These are phyloP conservation scores for Microcebus ravelobensis DNA, from an alignment of 2,113 vertebrate genomes.

Conservation along the genomic window DNA sequence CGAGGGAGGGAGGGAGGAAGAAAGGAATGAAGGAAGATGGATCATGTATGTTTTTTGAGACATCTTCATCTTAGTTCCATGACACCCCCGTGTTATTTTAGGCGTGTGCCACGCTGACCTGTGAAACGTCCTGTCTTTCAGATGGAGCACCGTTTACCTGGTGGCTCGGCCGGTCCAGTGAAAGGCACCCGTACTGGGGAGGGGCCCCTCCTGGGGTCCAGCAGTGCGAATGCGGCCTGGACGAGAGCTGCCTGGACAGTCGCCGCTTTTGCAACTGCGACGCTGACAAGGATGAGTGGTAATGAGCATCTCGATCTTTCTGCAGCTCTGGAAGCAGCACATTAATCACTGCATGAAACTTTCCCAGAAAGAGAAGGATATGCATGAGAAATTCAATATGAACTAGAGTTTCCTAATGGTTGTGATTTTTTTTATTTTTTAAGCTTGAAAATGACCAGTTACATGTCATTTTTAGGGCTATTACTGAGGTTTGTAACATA, in stretches of 20 bases:
- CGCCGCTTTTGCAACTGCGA: constrained; percentile 99
- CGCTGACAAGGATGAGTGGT: constrained; percentile 94
- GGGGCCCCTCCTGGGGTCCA: constrained; percentile 94
- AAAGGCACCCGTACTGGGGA: constrained; percentile 96
- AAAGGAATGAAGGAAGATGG: background rate
- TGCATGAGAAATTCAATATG: background rate
- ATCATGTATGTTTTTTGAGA: background rate
- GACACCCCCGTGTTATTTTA: background rate
- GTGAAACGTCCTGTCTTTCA: constrained; percentile 81
- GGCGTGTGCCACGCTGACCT: background rate
- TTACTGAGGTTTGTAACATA: background rate
- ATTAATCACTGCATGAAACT: background rate
- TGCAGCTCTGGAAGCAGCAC: background rate
- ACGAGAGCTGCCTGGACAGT: constrained; percentile 96
- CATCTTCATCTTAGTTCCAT: background rate
- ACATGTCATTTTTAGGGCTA: background rate
- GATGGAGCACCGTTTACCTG: constrained; percentile 95
- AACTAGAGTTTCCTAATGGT: background rate
- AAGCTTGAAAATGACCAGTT: background rate
- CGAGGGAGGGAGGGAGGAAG: no score
- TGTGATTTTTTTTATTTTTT: background rate
- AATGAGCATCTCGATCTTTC: constrained; percentile 71
- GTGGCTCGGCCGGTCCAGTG: constrained; percentile 94
- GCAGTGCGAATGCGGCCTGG: constrained; percentile 96
- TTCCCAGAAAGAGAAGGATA: background rate